Evolutionary conservation across 2,888 invertebrate genomes (phyloP), one percentile per base, ranked within the genome.

Genomic region (Scrobipalpa costella): DNA sequence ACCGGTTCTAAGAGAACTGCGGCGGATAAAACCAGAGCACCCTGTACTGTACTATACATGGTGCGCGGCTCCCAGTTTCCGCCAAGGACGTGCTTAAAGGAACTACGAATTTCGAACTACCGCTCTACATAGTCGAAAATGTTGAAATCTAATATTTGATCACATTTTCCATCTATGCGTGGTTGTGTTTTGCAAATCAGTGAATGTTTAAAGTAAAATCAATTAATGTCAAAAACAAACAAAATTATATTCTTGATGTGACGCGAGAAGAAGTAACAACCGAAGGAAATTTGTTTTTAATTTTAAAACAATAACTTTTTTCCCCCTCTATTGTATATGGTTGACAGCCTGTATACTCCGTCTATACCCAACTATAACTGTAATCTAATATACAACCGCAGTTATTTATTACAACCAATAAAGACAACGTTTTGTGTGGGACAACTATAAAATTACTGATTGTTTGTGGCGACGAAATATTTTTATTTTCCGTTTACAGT

Each of bases 11-110:
- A 33, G 70, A 11, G 69, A 71, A 68, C 65, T 66, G 70, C 68
- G 71, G 64, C 66, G 44, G 67, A 64, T 65, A 66, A 68, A 73
- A 68, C 65, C 66, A 64, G 68, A 64, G 67, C 64, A 64, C 27
- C 19, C 33, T 60, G 1, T n/a, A n/a, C n/a, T n/a, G n/a, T n/a
- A n/a, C n/a, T n/a, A n/a, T 63, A 52, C 52, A 55, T 55, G 27
- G 13, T 34, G 27, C 27, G 27, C 34, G 21, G 21, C 50, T 27
- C 0, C 50, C 50, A 21, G 50, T 21, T 21, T 21, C 19, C 17
- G 49, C 17, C 19, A 49, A 52, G 27, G 19, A 52, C 21, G 44
- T 44, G 44, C 7, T 7, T 44, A 15, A n/a, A 44, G 44, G 44
- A 44, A 44, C 44, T 44, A 36, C 36, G 15, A 44, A 3, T 15